Evolutionary conservation across 35 echinoderm and acorn worm species (phyloP), one percentile per base, ranked within the genome.

Genomic region (Holothuria glaberrima): DNA sequence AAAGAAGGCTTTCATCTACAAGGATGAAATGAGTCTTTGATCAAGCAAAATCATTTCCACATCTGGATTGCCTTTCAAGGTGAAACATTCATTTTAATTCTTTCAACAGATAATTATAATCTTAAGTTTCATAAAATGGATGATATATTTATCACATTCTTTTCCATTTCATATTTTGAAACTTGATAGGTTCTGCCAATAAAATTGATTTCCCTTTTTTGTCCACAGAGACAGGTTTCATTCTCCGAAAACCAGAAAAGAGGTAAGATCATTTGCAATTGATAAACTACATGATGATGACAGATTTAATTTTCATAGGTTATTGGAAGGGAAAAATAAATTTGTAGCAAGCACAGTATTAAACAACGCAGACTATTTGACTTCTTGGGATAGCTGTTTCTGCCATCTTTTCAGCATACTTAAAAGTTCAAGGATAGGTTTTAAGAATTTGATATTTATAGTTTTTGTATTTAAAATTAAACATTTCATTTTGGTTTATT

Each of bases 221-320:
- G 19, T 21, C 21, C 34, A 38, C 71, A 75, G 71, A 75, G 71
- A 21, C 32, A 75, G 71, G 71, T 75, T 75, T 75, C 71, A 75
- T 75, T 75, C 33, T 75, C 71, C 12, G 71, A 75, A 41, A 41
- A 32, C 10, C 71, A 75, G 71, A 31, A 75, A 41, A 20, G 71
- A 44, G 71, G 71, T 75, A 75, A 75, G 71, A 19, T 14, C 62
- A 69, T 75, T 27, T 14, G 9, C 50, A 54, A 9, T 54, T 54
- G 50, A 54, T 54, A 54, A 5, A 0, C 50, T 41, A 41, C 7
- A 2, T 41, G 28, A 16, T 69, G 66, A 54, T 14, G 25, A 69
- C 31, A 29, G 31, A 69, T 27, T 69, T 69, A 26, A 69, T 69
- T 69, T 12, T 69, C 13, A 69, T 25, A 69, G 66, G 17, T 69